A percentile compares a stretch with the other conserved stretches of the same genome.
Conservation (phyloP, 2,797 vertebrate genomes). For the Holocentrus rufus region DNA sequence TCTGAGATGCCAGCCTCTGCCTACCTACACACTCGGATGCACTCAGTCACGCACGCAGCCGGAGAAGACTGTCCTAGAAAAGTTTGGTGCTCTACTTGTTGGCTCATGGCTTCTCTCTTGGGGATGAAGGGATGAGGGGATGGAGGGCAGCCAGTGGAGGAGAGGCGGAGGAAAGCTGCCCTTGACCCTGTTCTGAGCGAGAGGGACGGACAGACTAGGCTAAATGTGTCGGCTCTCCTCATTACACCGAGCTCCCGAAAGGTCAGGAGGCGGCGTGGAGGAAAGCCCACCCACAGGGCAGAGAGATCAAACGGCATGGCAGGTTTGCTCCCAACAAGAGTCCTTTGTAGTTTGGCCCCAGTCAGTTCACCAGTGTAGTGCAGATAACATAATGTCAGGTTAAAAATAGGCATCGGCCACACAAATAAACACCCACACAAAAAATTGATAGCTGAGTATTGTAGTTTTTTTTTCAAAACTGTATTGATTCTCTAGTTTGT, state of each 20-base stretch:
- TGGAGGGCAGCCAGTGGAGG: conserved; percentile 60
- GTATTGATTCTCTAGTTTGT: neutral
- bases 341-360: conserved; percentile 7
- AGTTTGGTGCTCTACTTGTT: conserved; percentile 73
- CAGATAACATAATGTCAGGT: neutral
- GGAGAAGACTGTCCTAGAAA: conserved; percentile 73
- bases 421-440: neutral
- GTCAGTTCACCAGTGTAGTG: conserved; percentile 31
- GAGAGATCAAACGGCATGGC: conserved; percentile 48
- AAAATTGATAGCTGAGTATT: too few species aligned
- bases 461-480: neutral
- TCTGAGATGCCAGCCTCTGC: conserved; percentile 26
- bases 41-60: conserved; percentile 26
- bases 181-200: conserved; percentile 70
- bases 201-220: conserved; percentile 39
- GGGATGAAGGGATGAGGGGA: conserved; percentile 62
- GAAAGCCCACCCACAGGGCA: conserved; percentile 51
- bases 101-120: conserved; percentile 52
- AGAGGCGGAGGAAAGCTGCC: conserved; percentile 57
- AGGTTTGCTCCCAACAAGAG: conserved; percentile 38
- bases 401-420: neutral
- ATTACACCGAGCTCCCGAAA: conserved; percentile 41
- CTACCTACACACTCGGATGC: neutral
- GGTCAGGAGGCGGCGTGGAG: conserved; percentile 40
- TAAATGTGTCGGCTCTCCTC: conserved; percentile 48